Conservation (phyloP, 2,888 invertebrate species). For the Dryocosmus kuriphilus region DNA sequence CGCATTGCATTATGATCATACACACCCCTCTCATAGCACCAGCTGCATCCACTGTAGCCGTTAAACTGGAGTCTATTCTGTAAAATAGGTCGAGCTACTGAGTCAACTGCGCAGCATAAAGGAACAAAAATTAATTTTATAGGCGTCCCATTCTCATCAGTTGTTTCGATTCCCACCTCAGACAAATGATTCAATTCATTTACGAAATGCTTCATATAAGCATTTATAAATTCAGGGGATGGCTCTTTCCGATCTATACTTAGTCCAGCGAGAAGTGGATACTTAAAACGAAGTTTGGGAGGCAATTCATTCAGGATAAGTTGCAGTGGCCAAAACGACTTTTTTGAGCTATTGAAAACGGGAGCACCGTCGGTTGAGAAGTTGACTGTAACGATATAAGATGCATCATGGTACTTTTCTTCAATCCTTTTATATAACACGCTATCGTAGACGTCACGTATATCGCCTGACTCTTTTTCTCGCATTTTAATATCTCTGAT, state of each 20-base stretch:
- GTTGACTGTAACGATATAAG: not conserved
- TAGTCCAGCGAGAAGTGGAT: conserved; percentile 8
- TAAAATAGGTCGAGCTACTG: too few relatives aligned
- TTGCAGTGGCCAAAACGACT: conserved; percentile 32
- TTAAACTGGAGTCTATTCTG: too few relatives aligned
- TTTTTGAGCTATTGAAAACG: conserved; percentile 30
- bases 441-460: not conserved
- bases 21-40: too few relatives aligned
- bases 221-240: conserved; percentile 5
- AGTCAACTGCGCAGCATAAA: conserved; percentile 50
- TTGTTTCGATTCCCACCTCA: conserved; percentile 38
- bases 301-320: conserved; percentile 13
- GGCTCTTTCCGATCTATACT: not conserved
- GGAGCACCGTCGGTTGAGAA: conserved; percentile 39
- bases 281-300: not conserved
- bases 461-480: too few relatives aligned
- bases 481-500: too few relatives aligned
- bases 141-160: conserved; percentile 17
- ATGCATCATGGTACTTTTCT: not conserved
- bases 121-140: conserved; percentile 46
- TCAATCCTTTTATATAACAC: not conserved
- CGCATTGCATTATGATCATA: conserved; percentile 35
- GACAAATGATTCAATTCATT: not conserved
- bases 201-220: not conserved
- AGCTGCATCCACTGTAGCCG: too few relatives aligned